phyloP scores from a whole-genome alignment of 2,797 vertebrate genomes.

The Gadopsis marmoratus region DNA sequence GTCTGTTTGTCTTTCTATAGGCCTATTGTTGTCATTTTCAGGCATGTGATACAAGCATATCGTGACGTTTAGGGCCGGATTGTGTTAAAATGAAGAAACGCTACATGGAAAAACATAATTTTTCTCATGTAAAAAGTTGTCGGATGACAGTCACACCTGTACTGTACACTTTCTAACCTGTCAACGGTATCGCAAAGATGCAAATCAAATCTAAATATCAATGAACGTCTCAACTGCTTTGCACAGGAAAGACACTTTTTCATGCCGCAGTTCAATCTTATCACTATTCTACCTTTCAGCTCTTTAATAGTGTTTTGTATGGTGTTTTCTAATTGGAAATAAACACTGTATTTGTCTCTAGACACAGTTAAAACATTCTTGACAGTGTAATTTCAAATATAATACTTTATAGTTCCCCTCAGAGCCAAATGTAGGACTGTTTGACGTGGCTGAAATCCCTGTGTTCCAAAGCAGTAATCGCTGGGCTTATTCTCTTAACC shows the following conservation, averaged over 20 bases:
- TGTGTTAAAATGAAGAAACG: not conserved
- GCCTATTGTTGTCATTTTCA: not conserved
- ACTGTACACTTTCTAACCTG: not conserved
- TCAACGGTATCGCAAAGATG: not conserved
- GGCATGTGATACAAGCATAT: not conserved
- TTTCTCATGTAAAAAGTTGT: not conserved
- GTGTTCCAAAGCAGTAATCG: slow-evolving; percentile 54
- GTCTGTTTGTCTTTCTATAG: not conserved
- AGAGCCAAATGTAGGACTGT: slow-evolving; percentile 20
- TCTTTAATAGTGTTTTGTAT: not conserved
- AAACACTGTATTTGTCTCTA: slow-evolving; percentile 1
- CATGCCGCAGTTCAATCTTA: not conserved
- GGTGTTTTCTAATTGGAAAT: not conserved
- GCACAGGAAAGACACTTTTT: not conserved
- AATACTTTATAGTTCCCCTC: slow-evolving; percentile 29
- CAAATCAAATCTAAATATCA: slow-evolving; percentile 4
- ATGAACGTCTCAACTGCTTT: not conserved
- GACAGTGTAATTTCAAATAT: slow-evolving; percentile 30
- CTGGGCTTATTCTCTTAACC: slow-evolving; percentile 57
- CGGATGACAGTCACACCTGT: not conserved
- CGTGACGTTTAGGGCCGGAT: not conserved
- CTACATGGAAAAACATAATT: not conserved
- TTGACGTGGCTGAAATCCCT: slow-evolving; percentile 41
- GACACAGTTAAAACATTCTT: not conserved
- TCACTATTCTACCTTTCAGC: not conserved